Conservation (phyloP, 2,888 invertebrate species). For the Himalopsyche japonica region DNA sequence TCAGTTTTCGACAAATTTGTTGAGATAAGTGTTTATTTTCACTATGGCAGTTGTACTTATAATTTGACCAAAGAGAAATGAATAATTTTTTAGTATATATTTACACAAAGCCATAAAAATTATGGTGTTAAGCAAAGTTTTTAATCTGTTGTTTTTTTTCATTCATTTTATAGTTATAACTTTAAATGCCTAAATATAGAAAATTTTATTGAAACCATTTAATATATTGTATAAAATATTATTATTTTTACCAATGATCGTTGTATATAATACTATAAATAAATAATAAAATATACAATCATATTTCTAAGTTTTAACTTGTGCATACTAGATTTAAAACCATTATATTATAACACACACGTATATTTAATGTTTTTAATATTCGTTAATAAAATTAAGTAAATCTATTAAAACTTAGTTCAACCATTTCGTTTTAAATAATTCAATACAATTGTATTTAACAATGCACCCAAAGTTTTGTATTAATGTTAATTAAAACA, state of each 20-base stretch:
- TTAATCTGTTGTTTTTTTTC: neutral
- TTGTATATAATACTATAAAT: conserved; percentile 17
- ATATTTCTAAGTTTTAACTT: conserved; percentile 32
- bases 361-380: neutral
- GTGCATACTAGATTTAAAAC: neutral
- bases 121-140: neutral
- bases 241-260: neutral
- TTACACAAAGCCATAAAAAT: no score
- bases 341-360: neutral
- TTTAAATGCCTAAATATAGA: neutral
- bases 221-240: neutral
- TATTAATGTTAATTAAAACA: neutral
- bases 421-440: neutral
- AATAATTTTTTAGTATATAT: no score
- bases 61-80: no score
- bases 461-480: neutral
- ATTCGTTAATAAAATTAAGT: neutral
- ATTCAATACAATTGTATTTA: neutral
- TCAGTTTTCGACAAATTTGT: no score
- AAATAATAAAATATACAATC: conserved; percentile 36
- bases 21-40: no score
- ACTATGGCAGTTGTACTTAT: no score
- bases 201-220: neutral
- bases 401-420: neutral
- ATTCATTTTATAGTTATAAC: neutral